Evolutionary conservation across 2,888 invertebrate genomes (phyloP).

Genomic region (Acrobasis repandana): DNA sequence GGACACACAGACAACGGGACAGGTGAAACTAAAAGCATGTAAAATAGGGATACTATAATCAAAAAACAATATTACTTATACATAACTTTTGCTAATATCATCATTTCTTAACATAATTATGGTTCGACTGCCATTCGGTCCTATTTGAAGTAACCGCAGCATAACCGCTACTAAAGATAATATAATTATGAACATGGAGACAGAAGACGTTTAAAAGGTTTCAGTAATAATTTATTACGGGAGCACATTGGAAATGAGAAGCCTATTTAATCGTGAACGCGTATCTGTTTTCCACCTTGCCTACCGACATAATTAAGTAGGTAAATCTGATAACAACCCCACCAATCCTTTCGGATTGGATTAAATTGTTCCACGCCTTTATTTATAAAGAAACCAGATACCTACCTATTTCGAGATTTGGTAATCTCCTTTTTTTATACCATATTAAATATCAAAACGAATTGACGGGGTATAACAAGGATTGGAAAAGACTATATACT

Average conservation of each 20-base stretch:
- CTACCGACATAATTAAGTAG: conserved; percentile 17
- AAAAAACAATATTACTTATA: too few species aligned
- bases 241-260: too few species aligned
- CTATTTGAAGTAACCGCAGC: not conserved
- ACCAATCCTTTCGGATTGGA: conserved; percentile 37
- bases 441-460: too few species aligned
- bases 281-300: conserved; percentile 14
- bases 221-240: conserved; percentile 1
- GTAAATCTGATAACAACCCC: conserved; percentile 32
- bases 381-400: conserved; percentile 11
- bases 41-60: too few species aligned
- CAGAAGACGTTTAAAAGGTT: not conserved
- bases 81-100: too few species aligned
- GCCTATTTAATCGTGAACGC: conserved; percentile 1
- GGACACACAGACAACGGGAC: too few species aligned
- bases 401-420: not conserved
- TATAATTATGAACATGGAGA: not conserved
- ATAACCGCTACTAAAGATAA: not conserved
- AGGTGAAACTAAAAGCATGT: too few species aligned
- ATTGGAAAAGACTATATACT: too few species aligned
- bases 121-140: too few species aligned
- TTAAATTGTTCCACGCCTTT: conserved; percentile 34
- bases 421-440: not conserved
- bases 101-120: too few species aligned
- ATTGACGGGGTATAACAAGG: too few species aligned